Base-by-base conservation (phyloP, 2,113 vertebrate species). In the Paramormyrops kingsleyae region DNA sequence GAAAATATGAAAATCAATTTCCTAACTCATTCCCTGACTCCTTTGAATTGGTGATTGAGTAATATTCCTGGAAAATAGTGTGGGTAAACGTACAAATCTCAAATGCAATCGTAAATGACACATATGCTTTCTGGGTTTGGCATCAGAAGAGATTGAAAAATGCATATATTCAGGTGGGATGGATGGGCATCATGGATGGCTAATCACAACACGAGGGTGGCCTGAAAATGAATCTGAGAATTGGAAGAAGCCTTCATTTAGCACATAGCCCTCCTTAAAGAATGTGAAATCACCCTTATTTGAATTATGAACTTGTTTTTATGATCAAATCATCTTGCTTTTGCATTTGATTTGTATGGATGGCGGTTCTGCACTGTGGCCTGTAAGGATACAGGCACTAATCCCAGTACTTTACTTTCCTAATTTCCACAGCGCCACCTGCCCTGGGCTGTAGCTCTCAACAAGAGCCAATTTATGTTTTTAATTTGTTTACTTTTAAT, bases 401-500 rank as follows among this genome's bases (percentile, higher is more conserved):
- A 80, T 42, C 74, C 35, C 17, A 42, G 31, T 80, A 80, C 42
- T 80, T 86, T 27, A 86, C 42, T 86, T 87, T 7, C 50, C 50
- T 84, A 84, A 84, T 47, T 87, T 35, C 46, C 44, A 52, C 47
- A 31, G 44, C n/a, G 17, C 85, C 47, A 52, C 46, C 27, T 84
- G 83, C 44, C 83, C 83, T 21, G 83, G 39, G 83, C 39, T 84
- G 83, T 47, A 84, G 83, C 85, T 35, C 44, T 56, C 31, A 87
- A 47, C 83, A 84, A 84, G 42, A 84, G 44, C 83, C 83, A 84
- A 84, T 84, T 84, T 46, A 44, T 46, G 39, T 84, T 44, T 84
- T 84, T 84, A 84, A 84, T 84, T 87, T 87, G 49, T 87, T 87
- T 53, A 35, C 44, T 53, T 87, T 35, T 39, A 53, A 47, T 35